phyloP scores from a whole-genome alignment of 2,797 vertebrate genomes.

The Amniataba percoides region DNA sequence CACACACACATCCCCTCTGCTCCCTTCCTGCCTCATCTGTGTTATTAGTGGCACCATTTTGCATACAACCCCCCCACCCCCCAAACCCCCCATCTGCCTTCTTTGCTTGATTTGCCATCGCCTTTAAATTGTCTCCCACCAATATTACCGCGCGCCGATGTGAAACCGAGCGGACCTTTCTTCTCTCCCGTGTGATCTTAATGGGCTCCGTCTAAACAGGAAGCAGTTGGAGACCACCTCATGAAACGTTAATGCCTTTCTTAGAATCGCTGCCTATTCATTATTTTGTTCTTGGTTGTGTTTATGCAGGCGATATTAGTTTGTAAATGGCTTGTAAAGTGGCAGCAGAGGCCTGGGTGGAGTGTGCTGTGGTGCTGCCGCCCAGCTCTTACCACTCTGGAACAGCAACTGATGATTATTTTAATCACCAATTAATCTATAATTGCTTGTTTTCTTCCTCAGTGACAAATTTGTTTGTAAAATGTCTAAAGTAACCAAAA shows the following conservation, averaged over 20 bases:
- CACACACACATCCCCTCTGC: neutral
- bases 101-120: conserved; percentile 27
- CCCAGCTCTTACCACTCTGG: conserved; percentile 7
- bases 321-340: conserved; percentile 34
- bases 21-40: conserved; percentile 15
- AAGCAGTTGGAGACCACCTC: conserved; percentile 60
- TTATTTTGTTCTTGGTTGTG: conserved; percentile 37
- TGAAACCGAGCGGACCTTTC: conserved; percentile 30
- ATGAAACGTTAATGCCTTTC: conserved; percentile 61
- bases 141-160: conserved; percentile 3
- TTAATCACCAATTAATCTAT: conserved; percentile 25
- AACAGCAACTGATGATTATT: conserved; percentile 15
- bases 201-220: conserved; percentile 47
- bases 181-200: conserved; percentile 37
- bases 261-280: conserved; percentile 41
- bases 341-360: neutral
- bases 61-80: conserved; percentile 8
- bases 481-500: conserved; percentile 16
- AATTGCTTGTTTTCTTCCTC: conserved; percentile 14
- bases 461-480: conserved; percentile 5
- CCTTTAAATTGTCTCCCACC: conserved; percentile 27
- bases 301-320: conserved; percentile 42
- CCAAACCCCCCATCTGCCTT: neutral
- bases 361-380: neutral
- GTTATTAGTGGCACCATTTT: conserved; percentile 47